Evolutionary conservation across 1,140 invertebrate species (phyloP).

Genomic region (Drosophila subpulchrella): DNA sequence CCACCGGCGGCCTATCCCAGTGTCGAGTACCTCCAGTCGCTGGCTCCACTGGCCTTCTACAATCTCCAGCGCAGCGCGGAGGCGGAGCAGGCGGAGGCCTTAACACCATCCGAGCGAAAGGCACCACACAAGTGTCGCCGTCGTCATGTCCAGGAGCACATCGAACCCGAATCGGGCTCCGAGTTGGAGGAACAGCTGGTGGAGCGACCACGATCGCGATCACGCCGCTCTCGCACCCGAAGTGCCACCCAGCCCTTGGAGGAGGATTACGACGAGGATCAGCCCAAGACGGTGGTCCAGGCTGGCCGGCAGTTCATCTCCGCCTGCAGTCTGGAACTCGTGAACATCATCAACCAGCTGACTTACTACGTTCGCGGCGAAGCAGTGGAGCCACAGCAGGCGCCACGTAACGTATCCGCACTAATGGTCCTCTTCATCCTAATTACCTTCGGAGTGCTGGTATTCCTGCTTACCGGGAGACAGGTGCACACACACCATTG

Average conservation of each 20-base stretch:
- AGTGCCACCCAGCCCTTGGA: constrained; percentile 80
- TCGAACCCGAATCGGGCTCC: constrained; percentile 51
- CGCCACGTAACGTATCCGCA: constrained; percentile 87
- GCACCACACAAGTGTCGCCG: constrained; percentile 72
- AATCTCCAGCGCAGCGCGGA: constrained; percentile 84
- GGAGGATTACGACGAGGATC: constrained; percentile 67
- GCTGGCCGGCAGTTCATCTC: constrained; percentile 88
- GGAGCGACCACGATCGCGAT: constrained; percentile 73
- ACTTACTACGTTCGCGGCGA: constrained; percentile 88
- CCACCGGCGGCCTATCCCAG: constrained; percentile 85
- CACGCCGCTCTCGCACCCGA: constrained; percentile 80
- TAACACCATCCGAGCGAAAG: constrained; percentile 51
- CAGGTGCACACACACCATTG: constrained; percentile 91
- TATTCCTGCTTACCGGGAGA: constrained; percentile 86
- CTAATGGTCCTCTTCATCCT: constrained; percentile 90
- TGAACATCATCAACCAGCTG: constrained; percentile 88
- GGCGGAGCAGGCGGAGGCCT: constrained; percentile 56
- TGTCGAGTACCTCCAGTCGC: constrained; percentile 86
- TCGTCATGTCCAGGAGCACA: constrained; percentile 62
- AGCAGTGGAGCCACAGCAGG: constrained; percentile 52
- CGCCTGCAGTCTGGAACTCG: constrained; percentile 87
- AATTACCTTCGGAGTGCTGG: constrained; percentile 88
- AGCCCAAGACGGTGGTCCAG: constrained; percentile 86
- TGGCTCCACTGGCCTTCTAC: constrained; percentile 84
- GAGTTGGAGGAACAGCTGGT: constrained; percentile 78